Evolutionary conservation across 2,113 vertebrate genomes (phyloP).

Genomic region (Hemibagrus wyckioides): DNA sequence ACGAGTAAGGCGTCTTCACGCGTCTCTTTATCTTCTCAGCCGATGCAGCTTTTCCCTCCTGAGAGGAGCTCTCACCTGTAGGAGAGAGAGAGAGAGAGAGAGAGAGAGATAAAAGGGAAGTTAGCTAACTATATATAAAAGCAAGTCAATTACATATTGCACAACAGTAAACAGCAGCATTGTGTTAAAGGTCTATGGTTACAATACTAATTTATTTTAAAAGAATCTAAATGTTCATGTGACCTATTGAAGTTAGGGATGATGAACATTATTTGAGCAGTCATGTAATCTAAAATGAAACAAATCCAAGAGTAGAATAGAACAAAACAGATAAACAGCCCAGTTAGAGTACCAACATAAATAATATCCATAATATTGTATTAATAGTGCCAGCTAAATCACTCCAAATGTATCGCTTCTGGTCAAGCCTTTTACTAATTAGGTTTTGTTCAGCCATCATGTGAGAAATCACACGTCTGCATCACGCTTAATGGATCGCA

Average conservation of each 20-base stretch:
- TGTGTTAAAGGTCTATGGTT: constrained; percentile 5
- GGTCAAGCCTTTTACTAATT: not conserved
- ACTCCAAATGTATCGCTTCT: not conserved
- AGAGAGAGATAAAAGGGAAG: not conserved
- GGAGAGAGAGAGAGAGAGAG: constrained; percentile 42
- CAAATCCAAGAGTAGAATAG: not conserved
- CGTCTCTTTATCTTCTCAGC: constrained; percentile 98
- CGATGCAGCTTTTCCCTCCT: constrained; percentile 82
- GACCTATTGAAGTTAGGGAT: not conserved
- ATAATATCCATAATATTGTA: not conserved
- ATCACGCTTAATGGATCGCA: not conserved
- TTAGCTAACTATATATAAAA: not conserved
- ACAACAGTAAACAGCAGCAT: no score
- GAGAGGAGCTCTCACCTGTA: constrained; percentile 78
- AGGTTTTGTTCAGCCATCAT: not conserved
- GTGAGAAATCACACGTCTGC: not conserved
- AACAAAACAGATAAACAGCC: not conserved
- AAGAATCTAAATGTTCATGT: not conserved
- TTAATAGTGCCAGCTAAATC: not conserved
- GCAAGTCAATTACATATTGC: not conserved
- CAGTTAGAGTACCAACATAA: not conserved
- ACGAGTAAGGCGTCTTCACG: constrained; percentile 96
- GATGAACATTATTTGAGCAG: not conserved
- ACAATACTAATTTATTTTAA: not conserved
- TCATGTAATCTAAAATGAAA: not conserved